Percentiles rank a stretch among this genome's conserved stretches.
Conservation (phyloP, 2,888 invertebrate genomes). For the Andrena chrysosceles region DNA sequence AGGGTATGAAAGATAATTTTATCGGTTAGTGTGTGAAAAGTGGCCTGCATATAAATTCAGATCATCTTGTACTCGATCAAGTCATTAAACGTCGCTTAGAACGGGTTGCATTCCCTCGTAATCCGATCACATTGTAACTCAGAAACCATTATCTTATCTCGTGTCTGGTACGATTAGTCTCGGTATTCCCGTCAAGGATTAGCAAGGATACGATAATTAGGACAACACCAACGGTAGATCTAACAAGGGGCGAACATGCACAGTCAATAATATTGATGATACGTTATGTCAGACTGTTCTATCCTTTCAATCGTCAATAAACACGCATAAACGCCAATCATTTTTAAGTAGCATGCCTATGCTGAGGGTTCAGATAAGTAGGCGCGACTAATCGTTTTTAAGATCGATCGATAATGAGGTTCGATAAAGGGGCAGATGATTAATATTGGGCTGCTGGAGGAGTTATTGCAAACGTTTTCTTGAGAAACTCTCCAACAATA, state of each 20-base stretch:
- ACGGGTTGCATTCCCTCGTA: conserved; percentile 34
- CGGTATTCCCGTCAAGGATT: conserved; percentile 58
- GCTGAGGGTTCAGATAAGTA: background rate
- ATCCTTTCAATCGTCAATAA: background rate
- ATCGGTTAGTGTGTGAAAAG: too few relatives aligned
- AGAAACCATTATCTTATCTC: conserved; percentile 59
- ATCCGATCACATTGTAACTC: conserved; percentile 53
- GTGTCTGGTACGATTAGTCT: conserved; percentile 57
- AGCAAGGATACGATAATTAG: conserved; percentile 64
- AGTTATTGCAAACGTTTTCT: background rate
- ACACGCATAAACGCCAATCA: conserved; percentile 3
- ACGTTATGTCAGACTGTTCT: background rate
- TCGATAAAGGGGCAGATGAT: too few relatives aligned
- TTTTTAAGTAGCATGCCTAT: background rate
- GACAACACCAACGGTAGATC: conserved; percentile 46
- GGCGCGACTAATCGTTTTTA: background rate
- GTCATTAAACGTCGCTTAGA: conserved; percentile 46
- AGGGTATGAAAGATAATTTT: too few relatives aligned
- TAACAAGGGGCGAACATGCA: conserved; percentile 33
- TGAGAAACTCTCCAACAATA: too few relatives aligned
- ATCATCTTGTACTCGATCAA: background rate
- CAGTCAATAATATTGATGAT: conserved; percentile 21
- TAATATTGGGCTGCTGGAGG: background rate
- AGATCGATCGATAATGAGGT: background rate
- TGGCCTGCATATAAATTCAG: background rate